Conservation (phyloP, 1,140 invertebrate species). For the Triops cancriformis region DNA sequence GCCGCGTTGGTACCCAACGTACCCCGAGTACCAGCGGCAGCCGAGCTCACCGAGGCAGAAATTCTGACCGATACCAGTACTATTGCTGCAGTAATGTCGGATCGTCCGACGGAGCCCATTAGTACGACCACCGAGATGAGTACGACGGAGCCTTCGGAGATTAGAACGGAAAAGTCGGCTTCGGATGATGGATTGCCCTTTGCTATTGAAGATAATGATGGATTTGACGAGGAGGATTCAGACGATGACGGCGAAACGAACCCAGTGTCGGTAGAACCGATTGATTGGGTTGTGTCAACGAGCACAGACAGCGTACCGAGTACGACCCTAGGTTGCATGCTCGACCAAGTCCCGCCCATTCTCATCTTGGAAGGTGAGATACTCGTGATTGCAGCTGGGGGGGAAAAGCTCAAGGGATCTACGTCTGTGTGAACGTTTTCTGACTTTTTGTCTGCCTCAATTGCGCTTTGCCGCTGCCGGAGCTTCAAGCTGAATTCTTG, state of each 20-base stretch:
- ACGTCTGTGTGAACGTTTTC: not conserved
- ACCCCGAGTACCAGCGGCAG: not conserved
- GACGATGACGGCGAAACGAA: not conserved
- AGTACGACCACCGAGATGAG: slow-evolving; percentile 17
- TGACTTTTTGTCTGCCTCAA: slow-evolving; percentile 29
- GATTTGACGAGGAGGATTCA: not conserved
- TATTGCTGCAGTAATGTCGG: slow-evolving; percentile 7
- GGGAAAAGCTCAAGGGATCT: not conserved
- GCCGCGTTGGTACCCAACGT: not conserved
- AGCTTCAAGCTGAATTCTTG: slow-evolving; percentile 1
- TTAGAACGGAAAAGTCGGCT: not conserved
- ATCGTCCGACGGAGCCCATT: not conserved
- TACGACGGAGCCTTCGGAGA: not conserved
- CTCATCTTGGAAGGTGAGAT: slow-evolving; percentile 66
- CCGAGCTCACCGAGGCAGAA: not conserved
- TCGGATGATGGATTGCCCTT: not conserved
- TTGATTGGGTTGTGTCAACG: no score
- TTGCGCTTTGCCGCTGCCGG: slow-evolving; percentile 17
- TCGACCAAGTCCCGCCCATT: slow-evolving; percentile 46
- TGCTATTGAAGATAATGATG: not conserved
- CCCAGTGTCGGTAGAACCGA: not conserved
- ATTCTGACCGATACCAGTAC: not conserved
- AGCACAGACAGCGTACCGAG: not conserved
- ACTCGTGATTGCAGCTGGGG: slow-evolving; percentile 8
- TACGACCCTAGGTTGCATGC: not conserved